Conservation (phyloP, 1,140 invertebrate genomes). For the Drosophila auraria region DNA sequence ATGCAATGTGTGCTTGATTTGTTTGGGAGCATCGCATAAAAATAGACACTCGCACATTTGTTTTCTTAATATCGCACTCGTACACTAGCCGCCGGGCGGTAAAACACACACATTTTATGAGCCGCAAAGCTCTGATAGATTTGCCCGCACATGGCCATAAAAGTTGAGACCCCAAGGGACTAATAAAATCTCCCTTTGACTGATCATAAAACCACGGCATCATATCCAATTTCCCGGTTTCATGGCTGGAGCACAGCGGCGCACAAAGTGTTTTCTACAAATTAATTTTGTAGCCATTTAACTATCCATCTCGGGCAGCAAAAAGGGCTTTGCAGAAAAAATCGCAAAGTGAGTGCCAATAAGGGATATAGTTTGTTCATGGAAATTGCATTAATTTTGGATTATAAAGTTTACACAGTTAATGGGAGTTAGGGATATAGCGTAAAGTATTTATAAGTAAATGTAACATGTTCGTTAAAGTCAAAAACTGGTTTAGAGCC, state of each 20-base stretch:
- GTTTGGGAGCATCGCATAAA: conserved; percentile 34
- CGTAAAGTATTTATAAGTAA: background rate
- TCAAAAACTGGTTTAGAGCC: no score
- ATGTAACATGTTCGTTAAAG: background rate
- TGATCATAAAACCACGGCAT: conserved; percentile 50
- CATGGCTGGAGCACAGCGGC: conserved; percentile 11
- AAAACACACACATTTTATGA: conserved; percentile 58
- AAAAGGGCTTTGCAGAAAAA: background rate
- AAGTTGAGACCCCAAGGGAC: conserved; percentile 48
- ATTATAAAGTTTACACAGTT: background rate
- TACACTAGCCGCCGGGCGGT: conserved; percentile 18
- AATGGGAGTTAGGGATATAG: background rate
- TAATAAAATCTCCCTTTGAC: conserved; percentile 63
- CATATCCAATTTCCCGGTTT: conserved; percentile 24
- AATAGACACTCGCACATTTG: conserved; percentile 43
- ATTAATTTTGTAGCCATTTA: conserved; percentile 44
- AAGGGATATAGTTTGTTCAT: background rate
- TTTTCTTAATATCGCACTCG: conserved; percentile 15
- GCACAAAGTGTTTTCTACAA: conserved; percentile 28
- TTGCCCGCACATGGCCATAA: conserved; percentile 64
- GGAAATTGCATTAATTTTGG: background rate
- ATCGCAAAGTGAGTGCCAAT: background rate
- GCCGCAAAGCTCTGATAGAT: conserved; percentile 73
- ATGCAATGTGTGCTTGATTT: conserved; percentile 58
- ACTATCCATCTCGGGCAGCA: background rate